A percentile compares a stretch with the other conserved stretches of the same genome.
Evolutionary conservation across 2,888 invertebrate species (phyloP).

Genomic region (Ormyrus thymus): DNA sequence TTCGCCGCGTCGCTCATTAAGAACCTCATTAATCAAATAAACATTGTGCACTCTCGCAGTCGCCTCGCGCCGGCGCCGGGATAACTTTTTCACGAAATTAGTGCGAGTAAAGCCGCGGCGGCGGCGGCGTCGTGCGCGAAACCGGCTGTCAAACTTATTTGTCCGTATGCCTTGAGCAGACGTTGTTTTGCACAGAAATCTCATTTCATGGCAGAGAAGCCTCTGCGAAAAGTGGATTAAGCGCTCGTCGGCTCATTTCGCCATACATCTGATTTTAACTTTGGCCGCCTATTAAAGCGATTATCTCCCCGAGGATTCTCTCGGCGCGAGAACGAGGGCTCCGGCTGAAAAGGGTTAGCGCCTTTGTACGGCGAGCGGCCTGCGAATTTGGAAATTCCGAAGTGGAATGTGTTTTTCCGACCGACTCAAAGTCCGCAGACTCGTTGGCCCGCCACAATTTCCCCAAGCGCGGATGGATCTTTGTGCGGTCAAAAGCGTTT

Average conservation of each 20-base stretch:
- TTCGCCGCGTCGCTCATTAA: constrained; percentile 7
- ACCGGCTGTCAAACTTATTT: constrained; percentile 39
- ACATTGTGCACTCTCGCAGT: neutral
- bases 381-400: constrained; percentile 30
- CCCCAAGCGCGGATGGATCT: constrained; percentile 17
- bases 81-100: constrained; percentile 56
- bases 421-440: constrained; percentile 10
- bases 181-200: constrained; percentile 63
- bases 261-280: constrained; percentile 68
- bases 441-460: constrained; percentile 13
- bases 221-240: constrained; percentile 70
- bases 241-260: constrained; percentile 62
- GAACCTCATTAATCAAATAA: constrained; percentile 31
- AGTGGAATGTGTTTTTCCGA: constrained; percentile 33
- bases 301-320: constrained; percentile 60
- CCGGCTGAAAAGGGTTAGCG: neutral
- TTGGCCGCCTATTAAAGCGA: constrained; percentile 71
- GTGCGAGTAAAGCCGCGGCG: constrained; percentile 15
- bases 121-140: neutral
- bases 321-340: constrained; percentile 1
- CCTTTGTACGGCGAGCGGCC: constrained; percentile 12
- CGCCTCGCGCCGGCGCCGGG: neutral
- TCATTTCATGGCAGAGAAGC: constrained; percentile 65
- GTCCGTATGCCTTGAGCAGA: neutral
- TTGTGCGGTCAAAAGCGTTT: constrained; percentile 32